These are phyloP conservation scores for Platalea minor DNA, from an alignment of 2,797 vertebrate species.

Conservation along the genomic window DNA sequence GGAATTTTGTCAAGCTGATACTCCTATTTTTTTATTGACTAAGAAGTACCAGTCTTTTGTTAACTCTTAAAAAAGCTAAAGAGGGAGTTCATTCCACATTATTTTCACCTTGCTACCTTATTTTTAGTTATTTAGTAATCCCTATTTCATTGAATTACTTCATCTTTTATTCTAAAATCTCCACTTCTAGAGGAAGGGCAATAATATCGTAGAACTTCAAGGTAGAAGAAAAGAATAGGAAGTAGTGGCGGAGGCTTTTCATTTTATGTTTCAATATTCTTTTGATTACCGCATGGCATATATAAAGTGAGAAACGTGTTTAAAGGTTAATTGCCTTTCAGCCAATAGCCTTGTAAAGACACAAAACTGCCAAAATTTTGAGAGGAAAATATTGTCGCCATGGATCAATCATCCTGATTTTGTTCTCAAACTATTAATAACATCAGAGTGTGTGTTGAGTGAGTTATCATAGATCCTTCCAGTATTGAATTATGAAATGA, in stretches of 20 bases:
- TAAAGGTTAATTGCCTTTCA: slow-evolving; percentile 8
- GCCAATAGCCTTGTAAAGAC: neutral
- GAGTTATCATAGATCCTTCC: neutral
- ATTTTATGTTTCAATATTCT: neutral
- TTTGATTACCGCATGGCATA: neutral
- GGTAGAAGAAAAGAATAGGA: neutral
- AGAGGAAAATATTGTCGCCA: neutral
- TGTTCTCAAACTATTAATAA: neutral
- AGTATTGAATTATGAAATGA: neutral
- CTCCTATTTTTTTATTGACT: neutral
- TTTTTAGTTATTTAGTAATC: neutral
- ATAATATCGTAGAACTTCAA: neutral
- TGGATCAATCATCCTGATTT: neutral
- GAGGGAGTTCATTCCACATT: neutral
- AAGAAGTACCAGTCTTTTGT: neutral
- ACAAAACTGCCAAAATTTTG: neutral
- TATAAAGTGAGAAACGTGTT: neutral
- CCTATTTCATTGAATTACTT: neutral
- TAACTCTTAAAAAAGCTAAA: neutral
- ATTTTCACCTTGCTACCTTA: neutral
- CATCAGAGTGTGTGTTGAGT: neutral
- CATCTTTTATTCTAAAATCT: neutral
- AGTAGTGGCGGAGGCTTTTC: neutral
- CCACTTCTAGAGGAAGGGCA: neutral
- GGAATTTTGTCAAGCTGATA: neutral